phyloP scores from a whole-genome alignment of 2,113 vertebrate genomes.

The Alethe castanea region DNA sequence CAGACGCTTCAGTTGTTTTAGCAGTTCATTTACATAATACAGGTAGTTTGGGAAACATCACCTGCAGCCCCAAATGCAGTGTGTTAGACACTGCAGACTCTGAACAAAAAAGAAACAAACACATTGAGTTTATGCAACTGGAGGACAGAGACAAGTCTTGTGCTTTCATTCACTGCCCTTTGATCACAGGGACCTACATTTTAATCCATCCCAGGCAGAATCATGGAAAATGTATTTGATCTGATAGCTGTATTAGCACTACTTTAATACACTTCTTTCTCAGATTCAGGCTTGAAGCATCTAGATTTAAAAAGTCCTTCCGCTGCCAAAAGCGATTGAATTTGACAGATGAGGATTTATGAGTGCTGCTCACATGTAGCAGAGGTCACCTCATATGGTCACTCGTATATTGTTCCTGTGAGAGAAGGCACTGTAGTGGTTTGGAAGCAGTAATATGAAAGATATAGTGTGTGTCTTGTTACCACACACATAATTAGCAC shows the following conservation, averaged over 20 bases:
- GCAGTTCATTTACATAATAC: conserved; percentile 36
- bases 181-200: conserved; percentile 3
- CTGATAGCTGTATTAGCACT: conserved; percentile 41
- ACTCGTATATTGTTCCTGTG: not conserved
- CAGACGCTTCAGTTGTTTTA: conserved; percentile 46
- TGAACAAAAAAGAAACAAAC: not conserved
- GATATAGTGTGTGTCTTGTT: conserved; percentile 16
- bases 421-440: not conserved
- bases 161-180: conserved; percentile 39
- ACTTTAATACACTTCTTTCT: conserved; percentile 20
- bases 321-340: conserved; percentile 48
- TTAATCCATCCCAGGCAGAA: conserved; percentile 25
- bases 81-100: not conserved
- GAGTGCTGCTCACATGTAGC: not conserved
- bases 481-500: conserved; percentile 34
- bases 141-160: not conserved
- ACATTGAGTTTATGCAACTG: not conserved
- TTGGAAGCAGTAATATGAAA: conserved; percentile 25
- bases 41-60: conserved; percentile 41
- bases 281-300: conserved; percentile 23
- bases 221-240: conserved; percentile 37
- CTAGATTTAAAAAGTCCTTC: conserved; percentile 61
- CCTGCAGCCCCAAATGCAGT: conserved; percentile 57
- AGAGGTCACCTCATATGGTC: conserved; percentile 45
- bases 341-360: conserved; percentile 63